Evolutionary conservation across 2,888 invertebrate species (phyloP), one percentile per base, ranked within the genome.

Genomic region (Octonoba sinensis): DNA sequence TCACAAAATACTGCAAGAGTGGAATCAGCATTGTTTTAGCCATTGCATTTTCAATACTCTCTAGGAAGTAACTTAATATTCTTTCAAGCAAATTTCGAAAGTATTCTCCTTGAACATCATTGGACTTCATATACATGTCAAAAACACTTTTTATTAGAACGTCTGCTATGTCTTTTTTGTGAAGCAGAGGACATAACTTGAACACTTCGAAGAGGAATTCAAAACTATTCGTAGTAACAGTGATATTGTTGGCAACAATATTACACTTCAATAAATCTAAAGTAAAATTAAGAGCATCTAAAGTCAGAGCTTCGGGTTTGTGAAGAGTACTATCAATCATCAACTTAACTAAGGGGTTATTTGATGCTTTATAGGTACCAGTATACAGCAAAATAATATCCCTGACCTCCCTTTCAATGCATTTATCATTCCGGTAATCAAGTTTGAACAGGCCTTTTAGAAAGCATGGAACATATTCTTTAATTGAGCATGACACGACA

Each of bases 121-220:
- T 54, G 20, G 69, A 73, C 46, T 62, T 74, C 73, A 81, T 81
- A n/a, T 69, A 81, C 12, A 69, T 62, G 57, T 81, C 73, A 20
- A 81, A 27, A 12, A 69, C 27, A 60, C 69, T 46, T 73, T 57
- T 81, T 27, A 81, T 49, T 16, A 81, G 46, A 47, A 64, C 46
- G 18, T 46, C 36, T 22, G 69, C 8, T 27, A 69, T 46, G 13
- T 27, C 54, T 47, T 47, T 27, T 24, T 64, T 81, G 11, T 46
- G 27, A 3, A 18, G 4, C 16, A 22, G 12, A 12, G 73, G 73
- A 15, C 49, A 15, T 20, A 51, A 22, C 44, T 46, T 54, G 11
- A 81, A 67, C 20, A 81, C 44, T 47, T 81, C 79, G 36, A 62
- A 60, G 13, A 59, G 47, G 46, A 81, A 20, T 2, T 62, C 49